Evolutionary conservation across 1,140 invertebrate genomes (phyloP), one percentile per base, ranked within the genome.

Genomic region (Lepidotrigona ventralis): DNA sequence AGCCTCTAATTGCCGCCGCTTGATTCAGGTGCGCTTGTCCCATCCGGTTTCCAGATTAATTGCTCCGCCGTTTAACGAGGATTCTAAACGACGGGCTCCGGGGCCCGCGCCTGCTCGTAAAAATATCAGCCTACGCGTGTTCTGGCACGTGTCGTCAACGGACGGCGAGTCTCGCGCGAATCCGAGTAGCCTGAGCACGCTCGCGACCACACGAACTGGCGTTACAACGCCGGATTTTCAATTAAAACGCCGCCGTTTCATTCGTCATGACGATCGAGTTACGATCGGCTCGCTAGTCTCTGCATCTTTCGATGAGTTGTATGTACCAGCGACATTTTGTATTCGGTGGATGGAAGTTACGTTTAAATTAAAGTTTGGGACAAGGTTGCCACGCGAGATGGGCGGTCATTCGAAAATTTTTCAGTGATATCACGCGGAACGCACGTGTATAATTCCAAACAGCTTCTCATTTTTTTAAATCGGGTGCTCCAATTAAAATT

Each of bases 1-100:
- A 58, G 39, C 46, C 64, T 68, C 69, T 85, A 87, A 87, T 87
- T 88, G 78, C 86, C 74, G 71, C 58, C 39, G 69, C 51, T 54
- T 58, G 78, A 66, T 64, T 33, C 51, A 51, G n/a, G 39, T 77
- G 23, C 54, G 19, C 46, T 63, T 5, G 56, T 46, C 58, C 66
- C 29, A 29, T 58, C 71, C 26, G 17, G 51, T 79, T 79, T 71
- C 26, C 5, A 39, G 72, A 83, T 58, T 58, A 87, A 83, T 86
- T 51, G 83, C 63, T 64, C n/a, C 26, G 33, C 29, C 58, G 46
- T 76, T 83, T 46, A 54, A 71, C 53, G 33, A n/a, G 53, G 60
- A 73, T 73, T 54, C 60, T 46, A 85, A 85, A 46, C 66, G 21
- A 26, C 26, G 39, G 39, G 39, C 5, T 8, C 39, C 46, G 14